A percentile compares a stretch with the other conserved stretches of the same genome.
These are phyloP conservation scores for Poecilia latipinna DNA, from an alignment of 2,113 vertebrate genomes.

Conservation along the genomic window DNA sequence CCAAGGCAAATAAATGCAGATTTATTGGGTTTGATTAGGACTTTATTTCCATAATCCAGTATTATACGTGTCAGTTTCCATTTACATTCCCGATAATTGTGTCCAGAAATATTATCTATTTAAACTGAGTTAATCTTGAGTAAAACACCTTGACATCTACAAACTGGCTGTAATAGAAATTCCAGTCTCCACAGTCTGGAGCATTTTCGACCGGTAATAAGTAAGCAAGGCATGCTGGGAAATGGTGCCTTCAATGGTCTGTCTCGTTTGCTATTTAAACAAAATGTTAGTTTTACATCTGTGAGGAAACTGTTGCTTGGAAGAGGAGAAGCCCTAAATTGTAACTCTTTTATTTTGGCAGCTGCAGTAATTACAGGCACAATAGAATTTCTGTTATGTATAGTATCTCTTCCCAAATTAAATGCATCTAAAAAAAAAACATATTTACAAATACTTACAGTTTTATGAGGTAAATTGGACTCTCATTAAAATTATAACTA, in stretches of 20 bases:
- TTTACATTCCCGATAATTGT: not conserved
- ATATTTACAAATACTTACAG: not conserved
- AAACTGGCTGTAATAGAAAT: not conserved
- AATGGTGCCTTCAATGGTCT: not conserved
- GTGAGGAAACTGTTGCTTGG: not conserved
- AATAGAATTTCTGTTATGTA: not conserved
- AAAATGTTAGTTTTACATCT: not conserved
- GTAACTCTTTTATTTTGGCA: not conserved
- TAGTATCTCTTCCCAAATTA: not conserved
- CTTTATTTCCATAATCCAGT: not conserved
- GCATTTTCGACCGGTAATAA: not conserved
- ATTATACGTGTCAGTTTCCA: not conserved
- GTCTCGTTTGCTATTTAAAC: not conserved
- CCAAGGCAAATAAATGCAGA: not conserved
- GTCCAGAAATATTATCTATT: not conserved
- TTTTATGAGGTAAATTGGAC: not conserved
- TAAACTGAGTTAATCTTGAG: not conserved
- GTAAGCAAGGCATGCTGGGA: not conserved
- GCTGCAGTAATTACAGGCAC: not conserved
- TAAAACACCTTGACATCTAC: not conserved
- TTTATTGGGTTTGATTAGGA: not conserved
- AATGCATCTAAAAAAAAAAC: not conserved
- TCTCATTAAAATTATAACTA: not conserved
- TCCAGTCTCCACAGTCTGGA: not conserved
- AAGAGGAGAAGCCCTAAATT: not conserved